Evolutionary conservation across 2,888 invertebrate genomes (phyloP), one percentile per base, ranked within the genome.

Genomic region (Cyclophora punctaria): DNA sequence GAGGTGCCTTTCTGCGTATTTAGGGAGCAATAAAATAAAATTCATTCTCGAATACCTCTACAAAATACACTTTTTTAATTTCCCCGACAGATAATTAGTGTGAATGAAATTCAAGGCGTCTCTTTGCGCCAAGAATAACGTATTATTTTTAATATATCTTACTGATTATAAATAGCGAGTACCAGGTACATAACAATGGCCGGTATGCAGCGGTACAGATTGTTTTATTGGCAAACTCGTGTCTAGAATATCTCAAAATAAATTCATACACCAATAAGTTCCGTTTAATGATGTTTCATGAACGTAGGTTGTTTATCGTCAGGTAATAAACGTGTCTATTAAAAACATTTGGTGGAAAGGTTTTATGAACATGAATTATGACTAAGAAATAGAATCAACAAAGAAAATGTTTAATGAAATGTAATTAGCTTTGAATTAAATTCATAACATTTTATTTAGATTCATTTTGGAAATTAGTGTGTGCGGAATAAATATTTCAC

Each of bases 111-210:
- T 53, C 35, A 50, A 58, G 46, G 41, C 48, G 48, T 45, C 46
- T 46, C 6, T 45, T 48, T 48, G 47, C 48, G 49, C 49, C 48
- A 7, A 47, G 46, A 49, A 54, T 52, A 49, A 48, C 44, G 48
- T 51, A 41, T 53, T 60, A 58, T 62, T 62, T 60, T 55, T 55
- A 48, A 43, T 53, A 50, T 54, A 51, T 44, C 57, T 58, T 60
- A 52, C 54, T 34, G 45, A 50, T 54, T 58, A 59, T 58, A 58
- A 59, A 59, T 59, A 59, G 56, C 48, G 41, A 42, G 51, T 51
- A 50, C 50, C 52, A 52, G 53, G 51, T 54, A 57, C 50, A 49
- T 49, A 42, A 35, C 45, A 44, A n/a, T 45, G 35, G 46, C 44
- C 4, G 45, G 41, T 51, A 48, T 41, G 48, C 46, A 46, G 5